Evolutionary conservation across 2,797 vertebrate species (phyloP), one percentile per base, ranked within the genome.

Genomic region (Falco biarmicus): DNA sequence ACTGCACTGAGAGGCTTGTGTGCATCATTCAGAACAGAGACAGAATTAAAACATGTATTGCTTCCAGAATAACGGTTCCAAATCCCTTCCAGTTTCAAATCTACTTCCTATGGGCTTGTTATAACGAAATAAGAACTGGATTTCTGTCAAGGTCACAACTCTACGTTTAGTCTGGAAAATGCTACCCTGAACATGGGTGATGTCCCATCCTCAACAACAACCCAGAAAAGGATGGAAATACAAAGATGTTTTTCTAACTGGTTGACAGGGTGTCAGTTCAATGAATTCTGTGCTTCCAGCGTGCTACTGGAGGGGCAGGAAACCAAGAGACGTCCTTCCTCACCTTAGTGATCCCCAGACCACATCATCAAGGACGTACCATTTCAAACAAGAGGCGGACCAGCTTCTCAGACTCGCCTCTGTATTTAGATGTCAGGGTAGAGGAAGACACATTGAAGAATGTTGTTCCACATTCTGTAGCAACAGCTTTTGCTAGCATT

Each of bases 401-500:
- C 60, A 99, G 98, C 97, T 99, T 99, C 98, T 99, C 99, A 6
- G 99, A 99, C 96, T 99, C 99, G 45, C 99, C 99, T 84, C 99
- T 98, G 94, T 99, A 99, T 87, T 99, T 99, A 56, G 99, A 99
- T 0, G 99, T 99, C 89, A 99, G 98, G 1, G 99, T 99, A 68
- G 99, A 99, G 45, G 99, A 99, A 26, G 99, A 99, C 82, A 99
- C 99, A 0, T 99, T 99, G 98, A 99, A 99, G 98, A 99, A 99
- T 0, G 99, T 99, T 31, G 99, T 99, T 78, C 99, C 99, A 89
- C 99, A 99, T 95, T 99, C 99, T 1, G 99, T 99, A 94, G 99
- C 99, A 91, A 99, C 99, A 29, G 99, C 99, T 98, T 99, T 99
- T 24, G 99, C 99, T 37, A 99, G 95, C 99, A 99, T 99, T 47